Evolutionary conservation across 1,140 invertebrate genomes (phyloP).

Genomic region (Drosophila trapezifrons): DNA sequence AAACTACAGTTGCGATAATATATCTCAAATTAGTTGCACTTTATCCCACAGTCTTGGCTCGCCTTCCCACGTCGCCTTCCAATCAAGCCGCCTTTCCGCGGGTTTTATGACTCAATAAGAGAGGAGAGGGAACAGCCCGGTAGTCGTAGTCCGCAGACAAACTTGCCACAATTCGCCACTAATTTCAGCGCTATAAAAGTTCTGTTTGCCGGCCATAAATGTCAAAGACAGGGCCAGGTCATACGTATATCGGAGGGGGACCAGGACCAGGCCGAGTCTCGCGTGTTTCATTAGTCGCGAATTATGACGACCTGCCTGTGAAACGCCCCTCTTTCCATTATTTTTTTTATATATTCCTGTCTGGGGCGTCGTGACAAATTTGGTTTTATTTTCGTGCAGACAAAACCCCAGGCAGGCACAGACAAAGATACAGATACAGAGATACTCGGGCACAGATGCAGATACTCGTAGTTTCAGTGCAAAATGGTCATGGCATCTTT

Average conservation of each 20-base stretch:
- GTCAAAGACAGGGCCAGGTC: constrained; percentile 64
- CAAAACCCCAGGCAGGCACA: constrained; percentile 55
- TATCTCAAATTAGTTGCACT: constrained; percentile 77
- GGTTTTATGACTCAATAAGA: constrained; percentile 74
- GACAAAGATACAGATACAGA: constrained; percentile 25
- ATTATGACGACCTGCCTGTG: constrained; percentile 58
- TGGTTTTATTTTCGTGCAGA: constrained; percentile 74
- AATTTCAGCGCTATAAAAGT: constrained; percentile 78
- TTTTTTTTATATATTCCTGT: constrained; percentile 19
- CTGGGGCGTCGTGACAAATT: constrained; percentile 69
- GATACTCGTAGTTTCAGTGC: constrained; percentile 20
- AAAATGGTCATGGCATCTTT: constrained; percentile 73
- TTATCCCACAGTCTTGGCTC: constrained; percentile 25
- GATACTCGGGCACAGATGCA: constrained; percentile 12
- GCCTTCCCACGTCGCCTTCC: constrained; percentile 61
- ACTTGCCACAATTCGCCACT: constrained; percentile 64
- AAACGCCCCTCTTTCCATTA: background rate
- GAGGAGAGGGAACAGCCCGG: constrained; percentile 8
- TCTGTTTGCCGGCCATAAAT: constrained; percentile 75
- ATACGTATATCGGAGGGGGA: constrained; percentile 32
- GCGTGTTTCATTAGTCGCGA: constrained; percentile 78
- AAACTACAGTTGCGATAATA: constrained; percentile 60
- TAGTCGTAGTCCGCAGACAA: constrained; percentile 44
- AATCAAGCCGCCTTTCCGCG: constrained; percentile 61
- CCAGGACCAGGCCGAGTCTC: constrained; percentile 14